phyloP scores from a whole-genome alignment of 1,140 invertebrate species.

The Branchinecta lindahli region DNA sequence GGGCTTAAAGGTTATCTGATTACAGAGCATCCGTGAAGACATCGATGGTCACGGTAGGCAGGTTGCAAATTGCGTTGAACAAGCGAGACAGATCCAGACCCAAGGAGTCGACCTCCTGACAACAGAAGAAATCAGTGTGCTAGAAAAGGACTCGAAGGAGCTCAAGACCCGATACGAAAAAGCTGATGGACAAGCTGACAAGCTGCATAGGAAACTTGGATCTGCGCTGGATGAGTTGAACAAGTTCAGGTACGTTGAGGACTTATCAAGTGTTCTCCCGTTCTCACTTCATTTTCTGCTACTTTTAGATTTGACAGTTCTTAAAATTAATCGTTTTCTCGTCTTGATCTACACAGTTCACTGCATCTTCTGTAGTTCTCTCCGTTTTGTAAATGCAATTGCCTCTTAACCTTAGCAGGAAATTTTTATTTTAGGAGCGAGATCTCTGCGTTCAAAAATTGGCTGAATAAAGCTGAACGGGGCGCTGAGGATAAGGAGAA shows the following conservation, averaged over 20 bases:
- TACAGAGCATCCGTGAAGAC: conserved; percentile 74
- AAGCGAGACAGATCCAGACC: conserved; percentile 74
- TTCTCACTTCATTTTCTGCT: conserved; percentile 7
- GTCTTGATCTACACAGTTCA: background rate
- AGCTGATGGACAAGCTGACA: conserved; percentile 57
- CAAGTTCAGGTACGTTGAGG: conserved; percentile 52
- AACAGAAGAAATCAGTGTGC: conserved; percentile 65
- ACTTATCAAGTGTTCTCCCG: conserved; percentile 14
- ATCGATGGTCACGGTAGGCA: conserved; percentile 68
- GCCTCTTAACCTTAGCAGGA: conserved; percentile 21
- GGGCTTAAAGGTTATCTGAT: conserved; percentile 22
- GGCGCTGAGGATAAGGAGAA: conserved; percentile 69
- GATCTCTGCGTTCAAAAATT: conserved; percentile 58
- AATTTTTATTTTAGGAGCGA: conserved; percentile 40
- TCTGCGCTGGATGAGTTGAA: conserved; percentile 68
- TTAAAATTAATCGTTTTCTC: background rate
- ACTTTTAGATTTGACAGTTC: conserved; percentile 20
- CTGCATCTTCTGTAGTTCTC: background rate
- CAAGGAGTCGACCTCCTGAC: conserved; percentile 77
- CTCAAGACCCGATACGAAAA: conserved; percentile 70
- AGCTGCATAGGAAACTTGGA: conserved; percentile 53
- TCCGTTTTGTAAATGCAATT: conserved; percentile 10
- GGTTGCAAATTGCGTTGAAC: conserved; percentile 70
- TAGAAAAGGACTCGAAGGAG: conserved; percentile 66
- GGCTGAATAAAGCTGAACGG: conserved; percentile 63